These are phyloP conservation scores for Nicator chloris DNA, from an alignment of 2,113 vertebrate species.

Conservation along the genomic window DNA sequence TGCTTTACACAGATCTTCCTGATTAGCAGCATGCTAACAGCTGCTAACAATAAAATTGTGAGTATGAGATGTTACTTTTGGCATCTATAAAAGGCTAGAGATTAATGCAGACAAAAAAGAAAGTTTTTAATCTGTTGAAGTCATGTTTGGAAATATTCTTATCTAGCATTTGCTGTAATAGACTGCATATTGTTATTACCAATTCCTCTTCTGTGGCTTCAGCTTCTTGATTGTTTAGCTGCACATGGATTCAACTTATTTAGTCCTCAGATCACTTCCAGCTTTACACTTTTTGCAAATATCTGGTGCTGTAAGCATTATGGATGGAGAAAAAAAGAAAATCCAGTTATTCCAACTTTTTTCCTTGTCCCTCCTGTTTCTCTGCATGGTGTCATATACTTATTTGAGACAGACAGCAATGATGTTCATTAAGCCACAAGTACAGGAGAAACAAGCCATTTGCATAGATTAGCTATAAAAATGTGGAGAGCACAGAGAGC, in stretches of 20 bases:
- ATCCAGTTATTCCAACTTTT: not conserved
- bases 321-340: not conserved
- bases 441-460: accelerated
- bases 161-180: not conserved
- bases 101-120: not conserved
- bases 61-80: not conserved
- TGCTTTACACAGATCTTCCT: not conserved
- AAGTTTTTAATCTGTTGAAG: not conserved
- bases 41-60: not conserved
- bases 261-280: not conserved
- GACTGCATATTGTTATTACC: not conserved
- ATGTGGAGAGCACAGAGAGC: not conserved
- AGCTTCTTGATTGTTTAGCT: not conserved
- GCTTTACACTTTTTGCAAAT: not conserved
- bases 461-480: not conserved
- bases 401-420: not conserved
- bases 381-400: accelerated
- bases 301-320: not conserved
- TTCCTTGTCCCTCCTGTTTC: not conserved
- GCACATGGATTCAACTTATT: not conserved
- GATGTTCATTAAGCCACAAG: not conserved
- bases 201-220: not conserved
- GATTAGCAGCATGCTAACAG: not conserved
- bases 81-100: not conserved
- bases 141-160: not conserved